These are phyloP conservation scores for Chaetodon trifascialis DNA, from an alignment of 2,113 vertebrate genomes.

Conservation along the genomic window DNA sequence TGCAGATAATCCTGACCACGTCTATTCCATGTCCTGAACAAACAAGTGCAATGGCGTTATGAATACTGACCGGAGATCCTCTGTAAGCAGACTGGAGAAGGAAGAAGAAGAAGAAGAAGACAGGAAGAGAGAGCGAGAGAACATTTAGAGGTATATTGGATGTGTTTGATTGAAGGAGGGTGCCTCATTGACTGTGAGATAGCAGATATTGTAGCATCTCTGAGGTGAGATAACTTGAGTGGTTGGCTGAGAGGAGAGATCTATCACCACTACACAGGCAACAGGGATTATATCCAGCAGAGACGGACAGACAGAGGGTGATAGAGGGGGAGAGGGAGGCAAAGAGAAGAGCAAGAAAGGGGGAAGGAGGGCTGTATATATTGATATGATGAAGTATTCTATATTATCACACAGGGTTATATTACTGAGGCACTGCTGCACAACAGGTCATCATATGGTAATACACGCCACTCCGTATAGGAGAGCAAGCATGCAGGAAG, in stretches of 20 bases:
- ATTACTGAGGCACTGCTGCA: slow-evolving; percentile 54
- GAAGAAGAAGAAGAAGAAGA: no score
- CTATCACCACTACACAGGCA: slow-evolving; percentile 70
- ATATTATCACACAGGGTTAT: slow-evolving; percentile 59
- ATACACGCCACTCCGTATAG: slow-evolving; percentile 38
- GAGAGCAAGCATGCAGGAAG: slow-evolving; percentile 37
- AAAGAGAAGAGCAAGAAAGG: slow-evolving; percentile 20
- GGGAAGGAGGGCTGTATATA: slow-evolving; percentile 22
- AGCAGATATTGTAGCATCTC: slow-evolving; percentile 55
- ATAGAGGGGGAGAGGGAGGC: slow-evolving; percentile 18
- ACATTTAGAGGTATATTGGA: slow-evolving; percentile 56
- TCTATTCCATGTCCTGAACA: slow-evolving; percentile 34
- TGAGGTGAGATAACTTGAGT: slow-evolving; percentile 66
- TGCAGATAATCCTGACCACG: slow-evolving; percentile 37
- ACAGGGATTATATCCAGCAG: slow-evolving; percentile 72
- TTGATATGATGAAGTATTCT: slow-evolving; percentile 64
- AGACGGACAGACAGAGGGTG: slow-evolving; percentile 46
- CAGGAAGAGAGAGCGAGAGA: not conserved
- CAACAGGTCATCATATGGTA: slow-evolving; percentile 69
- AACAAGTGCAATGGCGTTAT: slow-evolving; percentile 30
- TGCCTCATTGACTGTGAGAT: slow-evolving; percentile 66
- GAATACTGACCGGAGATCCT: slow-evolving; percentile 98
- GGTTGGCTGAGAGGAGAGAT: slow-evolving; percentile 65
- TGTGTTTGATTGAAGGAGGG: slow-evolving; percentile 60
- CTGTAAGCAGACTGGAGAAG: slow-evolving; percentile 91